These are phyloP conservation scores for Coracias cyanogaster DNA, from an alignment of 2,797 vertebrate species.

Conservation along the genomic window DNA sequence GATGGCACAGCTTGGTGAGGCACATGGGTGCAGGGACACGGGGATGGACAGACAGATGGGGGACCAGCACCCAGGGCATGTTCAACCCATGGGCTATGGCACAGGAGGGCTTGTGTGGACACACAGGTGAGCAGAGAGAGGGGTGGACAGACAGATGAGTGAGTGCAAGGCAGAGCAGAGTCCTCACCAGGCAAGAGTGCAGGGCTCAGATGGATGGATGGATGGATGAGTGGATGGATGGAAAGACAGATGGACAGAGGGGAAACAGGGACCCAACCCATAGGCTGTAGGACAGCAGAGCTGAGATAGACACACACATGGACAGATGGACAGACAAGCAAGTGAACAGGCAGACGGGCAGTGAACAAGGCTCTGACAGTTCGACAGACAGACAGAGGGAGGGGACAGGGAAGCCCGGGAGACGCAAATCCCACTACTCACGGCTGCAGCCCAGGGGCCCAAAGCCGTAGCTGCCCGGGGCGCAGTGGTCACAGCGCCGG, in stretches of 20 bases:
- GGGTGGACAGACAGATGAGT: accelerated
- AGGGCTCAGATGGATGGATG: background rate
- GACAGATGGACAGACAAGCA: background rate
- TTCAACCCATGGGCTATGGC: accelerated
- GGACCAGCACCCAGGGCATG: background rate
- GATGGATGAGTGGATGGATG: background rate
- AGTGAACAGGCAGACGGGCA: background rate
- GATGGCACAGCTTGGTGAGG: background rate
- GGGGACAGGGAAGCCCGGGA: background rate
- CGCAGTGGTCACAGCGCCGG: constrained; percentile 83
- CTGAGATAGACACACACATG: background rate
- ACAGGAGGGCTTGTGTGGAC: background rate
- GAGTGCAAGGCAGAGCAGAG: background rate
- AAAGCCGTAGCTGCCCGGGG: constrained; percentile 85
- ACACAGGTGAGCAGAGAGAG: accelerated
- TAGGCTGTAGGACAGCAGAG: background rate
- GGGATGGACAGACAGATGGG: background rate
- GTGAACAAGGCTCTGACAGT: accelerated
- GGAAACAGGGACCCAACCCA: background rate
- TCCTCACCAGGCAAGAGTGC: background rate
- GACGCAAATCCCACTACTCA: constrained; percentile 64
- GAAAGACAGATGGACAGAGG: background rate
- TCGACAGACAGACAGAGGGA: background rate
- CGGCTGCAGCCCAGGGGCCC: constrained; percentile 84
- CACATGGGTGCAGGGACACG: background rate